phyloP scores from a whole-genome alignment of 30 jellyfish, hydroid and myxozoan genomes.

The Pelagia noctiluca region DNA sequence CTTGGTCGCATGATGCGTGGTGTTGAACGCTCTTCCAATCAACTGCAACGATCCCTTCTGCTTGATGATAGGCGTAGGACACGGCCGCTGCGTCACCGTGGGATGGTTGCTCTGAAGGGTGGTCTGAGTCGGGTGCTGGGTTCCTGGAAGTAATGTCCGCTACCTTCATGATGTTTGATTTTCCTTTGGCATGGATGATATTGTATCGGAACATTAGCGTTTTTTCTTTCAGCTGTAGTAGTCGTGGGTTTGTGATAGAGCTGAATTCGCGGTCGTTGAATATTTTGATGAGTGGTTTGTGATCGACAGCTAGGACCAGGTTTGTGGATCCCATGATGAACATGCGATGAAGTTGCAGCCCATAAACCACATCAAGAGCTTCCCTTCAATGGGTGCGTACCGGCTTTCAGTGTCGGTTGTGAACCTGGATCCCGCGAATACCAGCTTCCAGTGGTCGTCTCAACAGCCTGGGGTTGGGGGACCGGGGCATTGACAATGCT shows the following conservation, averaged over 20 bases:
- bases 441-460: conserved; percentile 57
- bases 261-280: conserved; percentile 50
- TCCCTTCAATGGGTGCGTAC: conserved; percentile 81
- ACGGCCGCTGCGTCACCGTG: neutral
- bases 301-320: conserved; percentile 65
- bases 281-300: conserved; percentile 59
- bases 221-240: conserved; percentile 40
- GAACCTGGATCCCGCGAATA: conserved; percentile 76
- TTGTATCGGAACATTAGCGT: conserved; percentile 52
- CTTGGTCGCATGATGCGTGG: neutral
- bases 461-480: conserved; percentile 53
- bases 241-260: conserved; percentile 54
- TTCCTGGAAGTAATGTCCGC: conserved; percentile 5
- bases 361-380: conserved; percentile 56
- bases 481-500: conserved; percentile 64
- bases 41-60: neutral
- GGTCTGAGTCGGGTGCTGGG: conserved; percentile 8
- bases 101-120: too few relatives aligned
- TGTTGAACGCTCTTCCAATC: neutral
- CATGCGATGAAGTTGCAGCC: conserved; percentile 24
- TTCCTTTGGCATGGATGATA: conserved; percentile 53
- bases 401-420: conserved; percentile 52
- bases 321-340: conserved; percentile 47
- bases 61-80: neutral
- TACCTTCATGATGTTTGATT: neutral